Percentiles rank a stretch among this genome's conserved stretches.
Evolutionary conservation across 2,113 vertebrate genomes (phyloP).

Genomic region (Ceuthmochares aereus): DNA sequence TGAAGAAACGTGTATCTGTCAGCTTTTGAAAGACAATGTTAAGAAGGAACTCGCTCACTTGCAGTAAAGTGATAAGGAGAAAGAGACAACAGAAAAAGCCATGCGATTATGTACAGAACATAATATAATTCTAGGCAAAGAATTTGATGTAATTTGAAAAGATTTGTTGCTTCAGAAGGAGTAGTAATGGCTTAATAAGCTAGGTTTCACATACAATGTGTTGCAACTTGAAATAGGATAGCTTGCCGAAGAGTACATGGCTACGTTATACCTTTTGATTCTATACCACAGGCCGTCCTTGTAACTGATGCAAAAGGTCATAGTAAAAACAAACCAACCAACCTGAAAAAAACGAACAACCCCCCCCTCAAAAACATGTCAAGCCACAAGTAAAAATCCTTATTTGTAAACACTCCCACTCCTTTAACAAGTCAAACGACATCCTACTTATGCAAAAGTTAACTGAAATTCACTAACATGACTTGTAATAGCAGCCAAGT

Average conservation of each 20-base stretch:
- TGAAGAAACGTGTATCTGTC: background rate
- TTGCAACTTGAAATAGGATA: background rate
- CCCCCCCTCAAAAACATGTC: background rate
- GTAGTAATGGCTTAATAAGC: background rate
- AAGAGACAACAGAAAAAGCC: background rate
- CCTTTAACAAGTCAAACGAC: background rate
- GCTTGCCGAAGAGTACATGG: background rate
- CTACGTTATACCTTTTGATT: background rate
- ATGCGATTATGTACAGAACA: background rate
- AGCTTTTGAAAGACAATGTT: background rate
- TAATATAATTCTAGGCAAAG: background rate
- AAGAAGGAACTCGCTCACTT: background rate
- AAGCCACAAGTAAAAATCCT: background rate
- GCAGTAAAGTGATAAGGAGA: background rate
- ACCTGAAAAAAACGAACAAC: background rate
- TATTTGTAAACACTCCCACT: background rate
- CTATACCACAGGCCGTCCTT: background rate
- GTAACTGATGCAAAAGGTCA: background rate
- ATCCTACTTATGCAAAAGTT: background rate
- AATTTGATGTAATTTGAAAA: background rate
- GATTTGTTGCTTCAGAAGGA: background rate
- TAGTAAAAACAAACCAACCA: background rate
- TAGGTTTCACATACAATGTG: background rate
- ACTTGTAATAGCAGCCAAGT: background rate
- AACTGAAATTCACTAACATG: background rate